phyloP scores from a whole-genome alignment of 2,888 invertebrate species.

The Acheta domesticus region DNA sequence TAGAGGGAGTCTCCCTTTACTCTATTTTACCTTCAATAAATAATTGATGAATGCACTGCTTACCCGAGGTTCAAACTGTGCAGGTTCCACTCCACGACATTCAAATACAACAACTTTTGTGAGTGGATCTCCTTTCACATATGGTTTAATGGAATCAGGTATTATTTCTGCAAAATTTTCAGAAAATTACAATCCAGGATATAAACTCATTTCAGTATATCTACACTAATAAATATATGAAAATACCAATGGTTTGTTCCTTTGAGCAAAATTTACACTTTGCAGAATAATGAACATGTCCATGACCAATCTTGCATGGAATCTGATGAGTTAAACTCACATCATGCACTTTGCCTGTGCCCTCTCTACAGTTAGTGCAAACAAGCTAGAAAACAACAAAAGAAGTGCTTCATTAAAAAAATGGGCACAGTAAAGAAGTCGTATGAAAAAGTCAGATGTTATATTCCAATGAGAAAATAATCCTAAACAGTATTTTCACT shows the following conservation, averaged over 20 bases:
- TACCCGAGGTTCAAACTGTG: background rate
- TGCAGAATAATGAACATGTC: conserved; percentile 7
- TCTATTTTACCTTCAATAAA: no score
- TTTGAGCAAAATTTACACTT: conserved; percentile 4
- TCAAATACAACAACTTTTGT: background rate
- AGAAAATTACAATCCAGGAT: no score
- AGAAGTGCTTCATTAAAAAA: no score
- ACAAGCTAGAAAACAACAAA: background rate
- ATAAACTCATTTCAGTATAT: no score
- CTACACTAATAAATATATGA: no score
- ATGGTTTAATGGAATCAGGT: background rate
- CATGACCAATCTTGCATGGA: conserved; percentile 1
- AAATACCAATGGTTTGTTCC: background rate
- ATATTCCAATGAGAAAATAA: no score
- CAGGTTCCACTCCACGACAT: background rate
- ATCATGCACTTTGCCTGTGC: background rate
- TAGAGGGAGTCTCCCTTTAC: no score
- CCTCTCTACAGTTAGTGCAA: background rate
- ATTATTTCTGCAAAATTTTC: background rate
- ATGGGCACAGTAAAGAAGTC: no score
- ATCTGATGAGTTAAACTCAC: background rate
- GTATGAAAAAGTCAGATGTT: no score
- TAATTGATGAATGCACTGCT: background rate
- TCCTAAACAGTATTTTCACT: no score
- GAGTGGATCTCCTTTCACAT: background rate